Percentiles rank a stretch among this genome's conserved stretches.
Conservation (phyloP, 2,113 vertebrate species). For the Trachemys scripta region DNA sequence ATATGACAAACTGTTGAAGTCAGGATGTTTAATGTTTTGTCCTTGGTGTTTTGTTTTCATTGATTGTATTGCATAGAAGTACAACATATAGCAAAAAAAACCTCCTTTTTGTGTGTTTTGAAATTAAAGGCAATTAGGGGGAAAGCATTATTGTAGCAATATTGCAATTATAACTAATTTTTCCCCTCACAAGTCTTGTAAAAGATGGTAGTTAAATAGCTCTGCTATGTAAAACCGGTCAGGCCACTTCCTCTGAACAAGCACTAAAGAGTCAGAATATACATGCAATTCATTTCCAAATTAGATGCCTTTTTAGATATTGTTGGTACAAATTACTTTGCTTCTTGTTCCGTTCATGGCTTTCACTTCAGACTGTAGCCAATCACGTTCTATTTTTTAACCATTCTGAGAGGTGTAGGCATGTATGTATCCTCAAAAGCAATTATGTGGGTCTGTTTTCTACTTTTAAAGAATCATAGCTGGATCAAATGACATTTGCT, state of each 20-base stretch:
- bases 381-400: constrained; percentile 31
- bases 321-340: neutral
- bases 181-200: constrained; percentile 55
- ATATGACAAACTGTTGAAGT: neutral
- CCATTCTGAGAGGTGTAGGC: constrained; percentile 47
- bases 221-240: constrained; percentile 41
- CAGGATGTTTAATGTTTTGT: constrained; percentile 35
- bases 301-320: neutral
- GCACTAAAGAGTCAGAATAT: neutral
- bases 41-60: constrained; percentile 31
- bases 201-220: constrained; percentile 40
- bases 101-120: constrained; percentile 14
- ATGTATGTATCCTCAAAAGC: constrained; percentile 15
- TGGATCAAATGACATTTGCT: constrained; percentile 52
- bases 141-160: constrained; percentile 46
- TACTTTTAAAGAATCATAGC: neutral
- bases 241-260: constrained; percentile 50
- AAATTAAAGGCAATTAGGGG: constrained; percentile 57
- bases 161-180: constrained; percentile 54
- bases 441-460: constrained; percentile 41
- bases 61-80: constrained; percentile 12
- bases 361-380: constrained; percentile 42
- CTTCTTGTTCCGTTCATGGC: neutral
- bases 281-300: neutral
- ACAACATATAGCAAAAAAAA: neutral